Conservation (phyloP, 2,888 invertebrate genomes). For the Cryptus viduatorius region DNA sequence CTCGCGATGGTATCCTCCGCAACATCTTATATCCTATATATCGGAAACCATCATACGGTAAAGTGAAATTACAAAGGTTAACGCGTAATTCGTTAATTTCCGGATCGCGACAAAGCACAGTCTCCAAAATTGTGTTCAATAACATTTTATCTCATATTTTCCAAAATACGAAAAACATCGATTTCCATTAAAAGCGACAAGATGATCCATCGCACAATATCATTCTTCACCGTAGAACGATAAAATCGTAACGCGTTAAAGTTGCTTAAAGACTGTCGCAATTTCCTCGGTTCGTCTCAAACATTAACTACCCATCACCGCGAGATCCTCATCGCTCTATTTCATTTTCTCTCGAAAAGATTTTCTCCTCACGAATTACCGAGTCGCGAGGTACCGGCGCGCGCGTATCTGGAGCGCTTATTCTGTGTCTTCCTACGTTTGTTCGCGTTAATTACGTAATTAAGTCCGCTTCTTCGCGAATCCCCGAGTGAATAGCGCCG, state of each 20-base stretch:
- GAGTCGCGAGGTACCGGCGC: conserved; percentile 31
- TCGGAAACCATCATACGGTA: not conserved
- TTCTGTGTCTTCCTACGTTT: conserved; percentile 58
- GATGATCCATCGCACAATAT: not conserved
- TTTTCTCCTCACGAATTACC: conserved; percentile 41
- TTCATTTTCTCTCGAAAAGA: conserved; percentile 41
- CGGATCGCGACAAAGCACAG: not conserved
- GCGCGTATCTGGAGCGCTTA: conserved; percentile 26
- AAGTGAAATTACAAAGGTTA: not conserved
- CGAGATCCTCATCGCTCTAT: conserved; percentile 40
- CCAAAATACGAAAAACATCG: too few species aligned
- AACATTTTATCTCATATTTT: too few species aligned
- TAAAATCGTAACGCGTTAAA: not conserved
- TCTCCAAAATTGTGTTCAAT: too few species aligned
- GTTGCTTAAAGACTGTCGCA: not conserved
- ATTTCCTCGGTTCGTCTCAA: conserved; percentile 10
- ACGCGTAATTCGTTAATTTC: not conserved
- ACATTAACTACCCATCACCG: conserved; percentile 38
- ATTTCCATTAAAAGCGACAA: not conserved
- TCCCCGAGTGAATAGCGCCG: conserved; percentile 45
- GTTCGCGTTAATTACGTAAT: conserved; percentile 68
- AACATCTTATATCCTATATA: conserved; percentile 5
- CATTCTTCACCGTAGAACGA: not conserved
- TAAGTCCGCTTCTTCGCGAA: conserved; percentile 64
- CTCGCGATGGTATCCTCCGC: conserved; percentile 25